These are phyloP conservation scores for Empidonax alnorum DNA, from an alignment of 2,113 vertebrate species.

Conservation along the genomic window DNA sequence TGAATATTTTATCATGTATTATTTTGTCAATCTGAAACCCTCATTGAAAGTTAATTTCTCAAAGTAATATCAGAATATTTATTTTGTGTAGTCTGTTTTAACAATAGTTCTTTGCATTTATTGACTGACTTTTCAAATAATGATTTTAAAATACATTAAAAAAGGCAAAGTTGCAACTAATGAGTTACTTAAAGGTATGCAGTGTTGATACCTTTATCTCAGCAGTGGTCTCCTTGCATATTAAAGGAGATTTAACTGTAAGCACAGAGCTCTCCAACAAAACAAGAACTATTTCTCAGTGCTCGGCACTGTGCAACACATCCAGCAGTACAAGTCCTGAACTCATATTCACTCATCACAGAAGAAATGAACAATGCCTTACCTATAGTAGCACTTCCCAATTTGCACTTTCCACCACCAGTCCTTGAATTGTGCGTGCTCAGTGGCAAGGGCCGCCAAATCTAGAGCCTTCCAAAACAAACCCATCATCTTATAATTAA, in stretches of 20 bases:
- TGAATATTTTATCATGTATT: background rate
- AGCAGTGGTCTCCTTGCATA: background rate
- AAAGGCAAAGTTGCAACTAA: background rate
- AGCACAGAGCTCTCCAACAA: background rate
- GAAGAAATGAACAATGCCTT: conserved; percentile 26
- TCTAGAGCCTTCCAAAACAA: conserved; percentile 90
- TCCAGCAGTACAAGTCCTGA: background rate
- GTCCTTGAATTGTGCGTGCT: conserved; percentile 95
- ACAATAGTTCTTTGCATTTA: background rate
- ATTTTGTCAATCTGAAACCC: background rate
- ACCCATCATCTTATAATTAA: conserved; percentile 32
- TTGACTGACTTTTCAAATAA: background rate
- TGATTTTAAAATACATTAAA: background rate
- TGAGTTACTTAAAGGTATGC: background rate
- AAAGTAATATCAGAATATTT: background rate
- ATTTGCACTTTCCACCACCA: conserved; percentile 99
- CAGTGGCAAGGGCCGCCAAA: conserved; percentile 92
- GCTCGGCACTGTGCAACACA: background rate
- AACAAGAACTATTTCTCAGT: background rate
- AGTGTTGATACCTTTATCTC: background rate
- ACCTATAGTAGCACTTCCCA: conserved; percentile 98
- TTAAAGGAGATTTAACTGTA: background rate
- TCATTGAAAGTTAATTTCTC: background rate
- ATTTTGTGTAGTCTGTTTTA: background rate
- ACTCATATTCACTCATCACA: background rate